Conservation (phyloP, 1,140 invertebrate genomes). For the Magallana ariakensis region DNA sequence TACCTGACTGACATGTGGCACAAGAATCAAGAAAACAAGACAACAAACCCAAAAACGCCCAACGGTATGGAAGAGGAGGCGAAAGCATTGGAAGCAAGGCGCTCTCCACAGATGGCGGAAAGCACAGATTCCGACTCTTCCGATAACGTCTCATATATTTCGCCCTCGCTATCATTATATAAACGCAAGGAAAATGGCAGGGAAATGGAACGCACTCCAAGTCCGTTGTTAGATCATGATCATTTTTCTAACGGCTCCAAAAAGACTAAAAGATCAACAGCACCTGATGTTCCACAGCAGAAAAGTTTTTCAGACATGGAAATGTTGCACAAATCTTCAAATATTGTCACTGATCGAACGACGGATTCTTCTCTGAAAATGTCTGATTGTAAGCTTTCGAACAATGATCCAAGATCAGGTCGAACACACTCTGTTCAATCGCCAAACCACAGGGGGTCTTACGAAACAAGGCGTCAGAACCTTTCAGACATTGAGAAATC, state of each 20-base stretch:
- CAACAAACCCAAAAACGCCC: background rate
- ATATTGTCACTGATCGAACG: background rate
- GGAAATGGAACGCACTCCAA: background rate
- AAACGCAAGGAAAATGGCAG: background rate
- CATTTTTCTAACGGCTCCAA: background rate
- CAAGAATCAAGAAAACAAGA: background rate
- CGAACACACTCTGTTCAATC: background rate
- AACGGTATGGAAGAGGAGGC: background rate
- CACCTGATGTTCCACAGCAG: background rate
- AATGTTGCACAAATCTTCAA: background rate
- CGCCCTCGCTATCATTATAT: background rate
- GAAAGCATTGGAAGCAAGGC: background rate
- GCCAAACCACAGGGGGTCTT: background rate
- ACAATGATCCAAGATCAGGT: background rate
- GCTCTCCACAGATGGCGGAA: background rate
- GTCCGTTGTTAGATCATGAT: background rate
- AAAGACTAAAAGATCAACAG: background rate
- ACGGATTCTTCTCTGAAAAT: background rate
- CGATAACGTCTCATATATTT: background rate
- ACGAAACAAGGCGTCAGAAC: background rate
- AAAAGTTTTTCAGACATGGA: background rate
- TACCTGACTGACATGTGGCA: constrained; percentile 42
- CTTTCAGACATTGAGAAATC: background rate
- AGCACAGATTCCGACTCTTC: background rate
- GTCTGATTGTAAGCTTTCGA: background rate